Evolutionary conservation across 2,797 vertebrate species (phyloP).

Genomic region (Cygnus olor): DNA sequence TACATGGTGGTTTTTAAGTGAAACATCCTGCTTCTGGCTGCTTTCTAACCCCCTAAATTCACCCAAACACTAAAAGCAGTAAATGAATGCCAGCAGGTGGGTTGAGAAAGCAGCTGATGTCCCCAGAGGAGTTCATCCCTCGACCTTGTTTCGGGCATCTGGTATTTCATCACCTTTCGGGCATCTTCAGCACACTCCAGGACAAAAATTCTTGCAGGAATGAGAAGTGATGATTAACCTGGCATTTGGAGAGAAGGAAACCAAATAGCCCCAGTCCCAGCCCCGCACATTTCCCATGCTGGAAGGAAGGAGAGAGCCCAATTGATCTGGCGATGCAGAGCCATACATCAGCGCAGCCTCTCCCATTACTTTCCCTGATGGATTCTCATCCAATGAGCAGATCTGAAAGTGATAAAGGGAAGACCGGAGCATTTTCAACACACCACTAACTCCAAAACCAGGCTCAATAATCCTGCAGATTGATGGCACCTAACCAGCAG

Average conservation of each 20-base stretch:
- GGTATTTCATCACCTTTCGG: neutral
- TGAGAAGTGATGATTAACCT: neutral
- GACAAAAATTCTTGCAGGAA: neutral
- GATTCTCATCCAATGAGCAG: constrained; percentile 52
- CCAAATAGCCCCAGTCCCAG: accelerated
- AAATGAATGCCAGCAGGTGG: neutral
- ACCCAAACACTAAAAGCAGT: neutral
- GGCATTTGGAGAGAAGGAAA: neutral
- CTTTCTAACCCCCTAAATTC: neutral
- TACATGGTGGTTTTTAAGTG: accelerated
- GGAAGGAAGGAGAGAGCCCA: neutral
- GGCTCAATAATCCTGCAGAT: constrained; percentile 74
- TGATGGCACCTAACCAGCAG: constrained; percentile 51
- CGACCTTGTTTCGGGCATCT: neutral
- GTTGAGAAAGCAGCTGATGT: neutral
- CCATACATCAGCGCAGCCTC: constrained; percentile 41
- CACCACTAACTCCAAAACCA: constrained; percentile 50
- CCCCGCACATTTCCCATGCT: accelerated
- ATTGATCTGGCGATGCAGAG: constrained; percentile 47
- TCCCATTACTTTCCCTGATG: constrained; percentile 68
- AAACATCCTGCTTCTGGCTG: neutral
- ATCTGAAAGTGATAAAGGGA: constrained; percentile 71
- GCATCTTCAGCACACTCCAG: neutral
- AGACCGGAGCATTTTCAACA: constrained; percentile 51
- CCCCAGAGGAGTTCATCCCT: neutral